Evolutionary conservation across 2,113 vertebrate genomes (phyloP), one percentile per base, ranked within the genome.

Genomic region (Tetraodon nigroviridis): DNA sequence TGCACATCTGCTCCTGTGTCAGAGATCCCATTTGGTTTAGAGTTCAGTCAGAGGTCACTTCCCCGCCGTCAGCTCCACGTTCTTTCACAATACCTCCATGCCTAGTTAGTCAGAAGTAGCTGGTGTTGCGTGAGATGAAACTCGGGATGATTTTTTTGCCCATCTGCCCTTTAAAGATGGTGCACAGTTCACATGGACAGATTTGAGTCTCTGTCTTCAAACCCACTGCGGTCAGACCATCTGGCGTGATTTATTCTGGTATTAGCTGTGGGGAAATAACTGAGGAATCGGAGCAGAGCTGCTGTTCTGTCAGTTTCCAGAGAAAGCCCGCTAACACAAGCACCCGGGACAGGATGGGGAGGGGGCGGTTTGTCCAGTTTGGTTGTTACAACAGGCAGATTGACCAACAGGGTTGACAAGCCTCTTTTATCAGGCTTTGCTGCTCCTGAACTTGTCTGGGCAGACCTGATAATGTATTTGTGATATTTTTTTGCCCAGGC

Each of bases 1-100:
- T 51, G 50, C 73, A 67, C 82, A 78, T 81, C 63, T 81, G 75
- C 70, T 85, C 64, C 73, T 6, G 24, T 71, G 51, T 71, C 60
- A 67, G 46, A 78, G 60, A 70, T 76, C 50, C 66, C 73, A 53
- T 64, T 24, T 27, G 57, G 81, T 71, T 72, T 69, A 61, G 27
- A 64, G 70, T 70, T 54, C 11, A 41, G 67, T 61, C 64, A 56
- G 55, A 63, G 80, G 73, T 77, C 62, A 16, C 14, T 50, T 27
- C 54, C 50, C 41, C 58, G 61, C 67, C 52, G 58, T 53, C 58
- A 17, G 20, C 44, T 55, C 1, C 2, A 51, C 16, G 60, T 60
- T 54, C 48, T 47, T 71, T 65, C 45, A 50, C 45, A 48, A 63
- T 61, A 46, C 56, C 67, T 73, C 18, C 56, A 48, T n/a, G 61